A percentile compares a stretch with the other conserved stretches of the same genome.
Conservation (phyloP, 2,113 vertebrate genomes). For the Noturus placidus region DNA sequence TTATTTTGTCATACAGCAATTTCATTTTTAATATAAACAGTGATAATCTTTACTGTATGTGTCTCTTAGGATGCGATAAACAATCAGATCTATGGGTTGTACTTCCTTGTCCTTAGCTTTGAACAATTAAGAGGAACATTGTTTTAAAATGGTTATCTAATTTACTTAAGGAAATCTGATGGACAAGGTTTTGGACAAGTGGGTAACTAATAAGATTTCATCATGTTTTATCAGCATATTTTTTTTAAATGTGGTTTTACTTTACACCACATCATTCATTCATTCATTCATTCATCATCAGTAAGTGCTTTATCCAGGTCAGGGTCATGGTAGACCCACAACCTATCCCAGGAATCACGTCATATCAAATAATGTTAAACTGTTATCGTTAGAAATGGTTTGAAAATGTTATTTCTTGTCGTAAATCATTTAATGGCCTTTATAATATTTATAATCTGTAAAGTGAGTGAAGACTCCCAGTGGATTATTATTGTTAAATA, state of each 20-base stretch:
- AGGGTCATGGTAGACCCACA: background rate
- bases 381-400: conserved; percentile 1
- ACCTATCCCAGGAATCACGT: background rate
- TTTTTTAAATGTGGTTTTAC: background rate
- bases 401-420: conserved; percentile 17
- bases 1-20: background rate
- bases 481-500: conserved; percentile 25
- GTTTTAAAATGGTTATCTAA: conserved; percentile 32
- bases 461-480: conserved; percentile 1
- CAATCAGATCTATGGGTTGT: background rate
- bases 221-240: background rate
- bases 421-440: conserved; percentile 17
- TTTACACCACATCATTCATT: background rate
- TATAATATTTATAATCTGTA: conserved; percentile 19
- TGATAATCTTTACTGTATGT: background rate
- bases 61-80: background rate
- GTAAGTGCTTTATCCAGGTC: background rate
- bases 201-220: conserved; percentile 18
- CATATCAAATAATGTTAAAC: background rate
- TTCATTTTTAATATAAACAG: background rate
- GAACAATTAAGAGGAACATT: conserved; percentile 14
- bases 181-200: background rate
- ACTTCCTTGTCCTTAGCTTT: conserved; percentile 27
- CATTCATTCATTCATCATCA: background rate
- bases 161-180: conserved; percentile 42